phyloP scores from a whole-genome alignment of 2,888 invertebrate genomes.

The Artemia sp. region DNA sequence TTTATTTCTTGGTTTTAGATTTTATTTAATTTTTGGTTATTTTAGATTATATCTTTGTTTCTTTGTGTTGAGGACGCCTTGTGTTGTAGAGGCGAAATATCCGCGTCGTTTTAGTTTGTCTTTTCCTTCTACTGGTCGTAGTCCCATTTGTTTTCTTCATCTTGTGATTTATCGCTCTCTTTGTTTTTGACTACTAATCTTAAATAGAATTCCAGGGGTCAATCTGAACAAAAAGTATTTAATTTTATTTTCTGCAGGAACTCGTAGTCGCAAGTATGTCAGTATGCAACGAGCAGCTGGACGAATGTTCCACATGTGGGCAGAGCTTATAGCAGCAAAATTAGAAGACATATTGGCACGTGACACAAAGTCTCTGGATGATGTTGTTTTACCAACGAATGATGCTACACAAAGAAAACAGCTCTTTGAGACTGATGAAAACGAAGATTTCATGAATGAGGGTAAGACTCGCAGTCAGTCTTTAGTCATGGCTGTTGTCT shows the following conservation, averaged over 20 bases:
- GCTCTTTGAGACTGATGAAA: slow-evolving; percentile 63
- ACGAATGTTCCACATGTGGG: slow-evolving; percentile 94
- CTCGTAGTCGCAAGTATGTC: slow-evolving; percentile 34
- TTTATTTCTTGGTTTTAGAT: too few relatives aligned
- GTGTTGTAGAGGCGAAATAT: too few relatives aligned
- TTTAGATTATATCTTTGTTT: too few relatives aligned
- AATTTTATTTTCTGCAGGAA: neutral
- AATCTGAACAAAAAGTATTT: too few relatives aligned
- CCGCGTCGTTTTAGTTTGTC: too few relatives aligned
- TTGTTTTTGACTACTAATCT: too few relatives aligned
- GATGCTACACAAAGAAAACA: slow-evolving; percentile 56
- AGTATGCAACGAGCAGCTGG: slow-evolving; percentile 76
- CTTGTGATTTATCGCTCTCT: too few relatives aligned
- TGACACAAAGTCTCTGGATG: slow-evolving; percentile 53
- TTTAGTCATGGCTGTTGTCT: neutral
- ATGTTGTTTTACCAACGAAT: slow-evolving; percentile 47
- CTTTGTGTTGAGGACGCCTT: too few relatives aligned
- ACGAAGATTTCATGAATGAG: slow-evolving; percentile 95
- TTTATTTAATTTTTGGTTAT: too few relatives aligned
- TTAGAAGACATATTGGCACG: slow-evolving; percentile 74
- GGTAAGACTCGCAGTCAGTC: slow-evolving; percentile 36
- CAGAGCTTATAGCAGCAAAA: slow-evolving; percentile 70
- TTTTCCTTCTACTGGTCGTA: too few relatives aligned
- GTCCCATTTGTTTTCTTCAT: too few relatives aligned
- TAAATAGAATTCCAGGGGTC: too few relatives aligned